Percentiles rank a stretch among this genome's conserved stretches.
These are phyloP conservation scores for Capricornis sumatraensis DNA, from an alignment of 2,113 vertebrate genomes.

Conservation along the genomic window DNA sequence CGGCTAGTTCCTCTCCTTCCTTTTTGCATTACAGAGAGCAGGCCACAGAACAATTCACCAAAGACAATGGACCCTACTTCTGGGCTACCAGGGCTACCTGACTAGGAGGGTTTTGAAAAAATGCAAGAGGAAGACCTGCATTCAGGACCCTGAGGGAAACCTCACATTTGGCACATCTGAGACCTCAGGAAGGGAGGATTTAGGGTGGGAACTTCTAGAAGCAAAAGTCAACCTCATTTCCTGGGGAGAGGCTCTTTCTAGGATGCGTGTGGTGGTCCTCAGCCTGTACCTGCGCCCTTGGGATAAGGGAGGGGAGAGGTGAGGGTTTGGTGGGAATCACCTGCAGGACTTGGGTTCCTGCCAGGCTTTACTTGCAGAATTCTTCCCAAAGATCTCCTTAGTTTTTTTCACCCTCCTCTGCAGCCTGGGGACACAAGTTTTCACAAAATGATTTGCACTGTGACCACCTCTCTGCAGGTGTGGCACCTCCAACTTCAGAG, in stretches of 20 bases:
- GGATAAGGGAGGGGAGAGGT: not conserved
- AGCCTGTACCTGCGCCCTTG: not conserved
- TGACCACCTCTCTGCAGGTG: not conserved
- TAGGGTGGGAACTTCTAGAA: not conserved
- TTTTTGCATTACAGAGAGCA: not conserved
- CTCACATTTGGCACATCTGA: not conserved
- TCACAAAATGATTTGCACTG: not conserved
- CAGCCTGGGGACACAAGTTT: not conserved
- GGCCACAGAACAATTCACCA: fast-evolving
- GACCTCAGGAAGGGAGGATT: not conserved
- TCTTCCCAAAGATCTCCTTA: not conserved
- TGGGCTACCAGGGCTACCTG: not conserved
- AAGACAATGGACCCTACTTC: not conserved
- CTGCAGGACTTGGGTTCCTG: not conserved
- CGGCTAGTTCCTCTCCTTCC: fast-evolving
- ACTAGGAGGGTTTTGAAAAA: not conserved
- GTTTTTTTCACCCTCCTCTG: not conserved
- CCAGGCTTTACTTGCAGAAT: not conserved
- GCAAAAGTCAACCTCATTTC: not conserved
- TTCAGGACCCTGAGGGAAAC: not conserved
- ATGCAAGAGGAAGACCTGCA: not conserved
- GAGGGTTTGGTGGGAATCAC: not conserved
- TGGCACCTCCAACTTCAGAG: not conserved
- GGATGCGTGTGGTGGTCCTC: not conserved
- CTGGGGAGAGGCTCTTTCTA: not conserved